Conservation (phyloP, 2,888 invertebrate species). For the Synanthedon formicaeformis region DNA sequence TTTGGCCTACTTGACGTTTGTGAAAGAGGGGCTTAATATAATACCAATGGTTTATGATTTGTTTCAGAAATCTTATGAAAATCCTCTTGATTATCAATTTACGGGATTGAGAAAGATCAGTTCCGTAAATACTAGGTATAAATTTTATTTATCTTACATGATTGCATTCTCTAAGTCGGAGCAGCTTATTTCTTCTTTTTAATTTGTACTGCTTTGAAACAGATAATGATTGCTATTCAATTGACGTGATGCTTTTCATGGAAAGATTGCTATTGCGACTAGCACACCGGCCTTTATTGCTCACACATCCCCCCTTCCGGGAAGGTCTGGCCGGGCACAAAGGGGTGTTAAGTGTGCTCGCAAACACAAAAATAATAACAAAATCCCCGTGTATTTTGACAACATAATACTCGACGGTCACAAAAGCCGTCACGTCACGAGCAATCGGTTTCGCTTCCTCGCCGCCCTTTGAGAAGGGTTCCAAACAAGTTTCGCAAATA, state of each 20-base stretch:
- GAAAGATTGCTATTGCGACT: constrained; percentile 49
- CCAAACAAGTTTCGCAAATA: constrained; percentile 64
- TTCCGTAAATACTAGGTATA: too few relatives aligned
- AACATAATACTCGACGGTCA: constrained; percentile 67
- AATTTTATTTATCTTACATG: too few relatives aligned
- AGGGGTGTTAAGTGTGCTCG: constrained; percentile 66
- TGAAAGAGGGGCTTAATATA: too few relatives aligned
- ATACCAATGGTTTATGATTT: too few relatives aligned
- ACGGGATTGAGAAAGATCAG: too few relatives aligned
- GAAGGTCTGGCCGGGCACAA: constrained; percentile 46
- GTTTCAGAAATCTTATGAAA: too few relatives aligned
- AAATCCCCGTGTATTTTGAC: constrained; percentile 70
- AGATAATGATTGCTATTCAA: constrained; percentile 46
- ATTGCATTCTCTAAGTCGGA: too few relatives aligned
- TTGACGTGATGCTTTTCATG: constrained; percentile 49
- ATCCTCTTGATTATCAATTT: too few relatives aligned
- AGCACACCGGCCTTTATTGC: constrained; percentile 29
- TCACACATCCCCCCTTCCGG: constrained; percentile 54
- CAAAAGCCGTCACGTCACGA: constrained; percentile 65
- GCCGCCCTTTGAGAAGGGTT: constrained; percentile 60
- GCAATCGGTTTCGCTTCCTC: constrained; percentile 65
- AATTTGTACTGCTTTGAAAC: constrained; percentile 2
- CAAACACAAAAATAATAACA: constrained; percentile 70
- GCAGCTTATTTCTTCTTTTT: too few relatives aligned
- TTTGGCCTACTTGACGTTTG: too few relatives aligned